These are phyloP conservation scores for Odontesthes bonariensis DNA, from an alignment of 2,113 vertebrate species.

Conservation along the genomic window DNA sequence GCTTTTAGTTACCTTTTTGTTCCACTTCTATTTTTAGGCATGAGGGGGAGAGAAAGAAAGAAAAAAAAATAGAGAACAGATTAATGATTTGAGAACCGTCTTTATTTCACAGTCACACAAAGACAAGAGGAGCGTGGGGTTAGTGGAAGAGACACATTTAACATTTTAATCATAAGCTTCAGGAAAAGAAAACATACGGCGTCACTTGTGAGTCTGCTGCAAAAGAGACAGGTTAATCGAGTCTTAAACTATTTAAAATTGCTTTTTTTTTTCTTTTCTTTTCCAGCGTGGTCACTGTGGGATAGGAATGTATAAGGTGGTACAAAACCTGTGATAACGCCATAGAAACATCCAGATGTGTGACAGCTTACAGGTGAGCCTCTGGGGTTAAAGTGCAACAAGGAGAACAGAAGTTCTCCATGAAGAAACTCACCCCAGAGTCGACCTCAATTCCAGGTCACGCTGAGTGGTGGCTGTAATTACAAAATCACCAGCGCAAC, in stretches of 20 bases:
- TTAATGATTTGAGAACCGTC: constrained; percentile 87
- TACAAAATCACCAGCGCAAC: not conserved
- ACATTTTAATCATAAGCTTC: constrained; percentile 31
- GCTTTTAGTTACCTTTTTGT: constrained; percentile 99
- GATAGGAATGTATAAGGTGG: constrained; percentile 6
- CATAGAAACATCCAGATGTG: constrained; percentile 4
- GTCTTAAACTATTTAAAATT: constrained; percentile 9
- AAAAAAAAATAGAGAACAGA: constrained; percentile 92
- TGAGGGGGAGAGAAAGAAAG: constrained; percentile 89
- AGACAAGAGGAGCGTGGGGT: constrained; percentile 37
- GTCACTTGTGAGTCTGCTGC: constrained; percentile 51
- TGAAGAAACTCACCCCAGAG: not conserved
- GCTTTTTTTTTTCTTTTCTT: not conserved
- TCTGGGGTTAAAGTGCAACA: no score
- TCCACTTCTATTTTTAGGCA: constrained; percentile 97
- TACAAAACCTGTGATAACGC: not conserved
- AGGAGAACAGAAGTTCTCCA: no score
- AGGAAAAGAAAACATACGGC: not conserved
- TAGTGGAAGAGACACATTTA: constrained; percentile 51
- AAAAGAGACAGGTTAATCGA: constrained; percentile 51
- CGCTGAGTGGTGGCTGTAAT: constrained; percentile 1
- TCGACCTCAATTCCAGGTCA: not conserved
- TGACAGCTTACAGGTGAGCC: constrained; percentile 1
- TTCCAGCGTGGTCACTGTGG: not conserved
- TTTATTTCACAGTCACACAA: constrained; percentile 49